phyloP scores from a whole-genome alignment of 2,797 vertebrate genomes.

The Meda fulgida region DNA sequence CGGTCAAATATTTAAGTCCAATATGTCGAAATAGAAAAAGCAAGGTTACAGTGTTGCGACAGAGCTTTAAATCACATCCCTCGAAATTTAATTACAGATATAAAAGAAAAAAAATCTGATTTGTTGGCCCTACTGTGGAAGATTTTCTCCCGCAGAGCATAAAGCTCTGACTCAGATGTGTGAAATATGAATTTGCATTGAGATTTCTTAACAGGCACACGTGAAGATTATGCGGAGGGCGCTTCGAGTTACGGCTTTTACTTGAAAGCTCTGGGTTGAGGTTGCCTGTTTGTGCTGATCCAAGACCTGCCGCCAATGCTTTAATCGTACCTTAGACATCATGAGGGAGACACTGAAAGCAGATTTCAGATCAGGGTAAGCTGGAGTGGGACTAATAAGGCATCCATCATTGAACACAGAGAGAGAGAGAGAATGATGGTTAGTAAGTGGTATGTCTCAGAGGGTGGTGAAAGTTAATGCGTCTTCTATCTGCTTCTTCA shows the following conservation, averaged over 20 bases:
- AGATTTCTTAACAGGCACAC: conserved; percentile 36
- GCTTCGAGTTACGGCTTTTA: conserved; percentile 6
- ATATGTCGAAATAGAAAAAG: conserved; percentile 37
- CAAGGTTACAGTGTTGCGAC: conserved; percentile 26
- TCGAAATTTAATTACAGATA: conserved; percentile 48
- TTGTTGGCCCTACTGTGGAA: conserved; percentile 36
- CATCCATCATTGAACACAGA: conserved; percentile 27
- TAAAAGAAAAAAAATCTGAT: conserved; percentile 42
- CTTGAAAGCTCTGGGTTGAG: conserved; percentile 9
- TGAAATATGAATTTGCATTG: conserved; percentile 45
- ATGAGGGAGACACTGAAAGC: conserved; percentile 18
- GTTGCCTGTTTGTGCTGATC: conserved; percentile 14
- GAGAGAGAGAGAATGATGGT: conserved; percentile 21
- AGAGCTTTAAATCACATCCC: conserved; percentile 43
- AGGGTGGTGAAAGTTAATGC: conserved; percentile 26
- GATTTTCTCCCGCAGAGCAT: conserved; percentile 42
- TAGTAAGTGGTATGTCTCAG: conserved; percentile 16
- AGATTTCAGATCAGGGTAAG: conserved; percentile 41
- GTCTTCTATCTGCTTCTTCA: conserved; percentile 25
- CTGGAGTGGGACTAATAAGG: conserved; percentile 33
- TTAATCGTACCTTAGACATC: not conserved
- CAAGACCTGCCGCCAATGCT: not conserved
- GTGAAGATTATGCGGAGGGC: conserved; percentile 7
- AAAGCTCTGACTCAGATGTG: conserved; percentile 44
- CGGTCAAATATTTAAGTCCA: conserved; percentile 30